These are phyloP conservation scores for Cinara cedri DNA, from an alignment of 2,888 invertebrate species.

Conservation along the genomic window DNA sequence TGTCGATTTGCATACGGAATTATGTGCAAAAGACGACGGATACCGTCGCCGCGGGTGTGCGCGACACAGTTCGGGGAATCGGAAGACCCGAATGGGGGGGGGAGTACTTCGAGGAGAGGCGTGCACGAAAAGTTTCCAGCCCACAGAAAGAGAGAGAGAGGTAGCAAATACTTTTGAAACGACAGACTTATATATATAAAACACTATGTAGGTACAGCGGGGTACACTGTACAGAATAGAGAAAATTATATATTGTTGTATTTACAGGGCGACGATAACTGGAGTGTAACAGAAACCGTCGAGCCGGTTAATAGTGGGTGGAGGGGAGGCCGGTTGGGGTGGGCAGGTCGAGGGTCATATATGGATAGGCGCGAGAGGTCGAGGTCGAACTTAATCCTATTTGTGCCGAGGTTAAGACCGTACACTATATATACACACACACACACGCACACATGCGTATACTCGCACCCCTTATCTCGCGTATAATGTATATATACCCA, in stretches of 20 bases:
- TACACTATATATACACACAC: not conserved
- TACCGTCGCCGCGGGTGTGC: too few relatives aligned
- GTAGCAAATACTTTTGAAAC: constrained; percentile 38
- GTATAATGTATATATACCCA: not conserved
- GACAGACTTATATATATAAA: constrained; percentile 1
- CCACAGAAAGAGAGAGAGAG: too few relatives aligned
- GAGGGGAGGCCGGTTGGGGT: not conserved
- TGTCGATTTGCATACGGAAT: constrained; percentile 43
- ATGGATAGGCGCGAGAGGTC: not conserved
- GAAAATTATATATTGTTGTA: too few relatives aligned
- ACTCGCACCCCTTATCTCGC: not conserved
- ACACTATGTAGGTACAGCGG: too few relatives aligned
- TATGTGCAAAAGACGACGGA: not conserved
- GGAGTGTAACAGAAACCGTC: constrained; percentile 54
- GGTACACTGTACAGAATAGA: too few relatives aligned
- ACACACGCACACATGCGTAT: not conserved
- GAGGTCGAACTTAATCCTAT: constrained; percentile 51
- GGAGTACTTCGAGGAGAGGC: not conserved
- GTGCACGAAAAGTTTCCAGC: constrained; percentile 31
- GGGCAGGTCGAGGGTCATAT: not conserved
- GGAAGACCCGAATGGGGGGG: too few relatives aligned
- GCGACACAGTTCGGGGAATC: not conserved
- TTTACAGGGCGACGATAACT: constrained; percentile 35
- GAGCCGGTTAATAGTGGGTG: constrained; percentile 48
- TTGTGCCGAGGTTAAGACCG: constrained; percentile 47